phyloP scores from a whole-genome alignment of 2,797 vertebrate species.

The Chelmon rostratus region DNA sequence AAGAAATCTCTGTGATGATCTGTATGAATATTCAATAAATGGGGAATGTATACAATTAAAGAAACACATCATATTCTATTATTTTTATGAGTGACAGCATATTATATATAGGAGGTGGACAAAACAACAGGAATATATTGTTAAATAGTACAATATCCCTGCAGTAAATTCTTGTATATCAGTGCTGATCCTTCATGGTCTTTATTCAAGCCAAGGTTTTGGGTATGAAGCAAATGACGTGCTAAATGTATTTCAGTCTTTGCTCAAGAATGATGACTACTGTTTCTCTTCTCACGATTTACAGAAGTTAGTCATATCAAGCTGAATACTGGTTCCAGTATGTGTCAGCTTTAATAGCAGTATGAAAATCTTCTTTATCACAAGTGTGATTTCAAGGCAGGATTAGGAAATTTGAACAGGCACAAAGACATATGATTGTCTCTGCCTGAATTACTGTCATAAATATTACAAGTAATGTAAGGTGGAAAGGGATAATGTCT shows the following conservation, averaged over 20 bases:
- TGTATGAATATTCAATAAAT: conserved; percentile 1
- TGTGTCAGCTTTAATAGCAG: background rate
- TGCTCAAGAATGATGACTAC: background rate
- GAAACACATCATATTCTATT: background rate
- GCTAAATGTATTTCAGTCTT: background rate
- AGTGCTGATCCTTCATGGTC: background rate
- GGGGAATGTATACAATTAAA: background rate
- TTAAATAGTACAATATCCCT: background rate
- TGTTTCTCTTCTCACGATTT: background rate
- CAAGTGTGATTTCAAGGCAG: background rate
- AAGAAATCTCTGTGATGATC: background rate
- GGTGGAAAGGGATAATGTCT: background rate
- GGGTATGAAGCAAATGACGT: background rate
- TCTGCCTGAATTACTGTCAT: background rate
- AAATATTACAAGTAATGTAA: background rate
- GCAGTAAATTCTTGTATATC: background rate
- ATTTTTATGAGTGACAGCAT: background rate
- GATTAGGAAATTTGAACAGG: background rate
- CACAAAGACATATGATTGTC: background rate
- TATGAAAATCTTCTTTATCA: background rate
- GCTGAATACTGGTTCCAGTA: background rate
- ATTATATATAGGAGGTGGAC: background rate
- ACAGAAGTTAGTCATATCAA: background rate
- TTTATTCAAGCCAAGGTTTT: background rate
- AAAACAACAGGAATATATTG: background rate